Base-by-base conservation (phyloP, 2,113 vertebrate genomes). In the Toxotes chatareus region DNA sequence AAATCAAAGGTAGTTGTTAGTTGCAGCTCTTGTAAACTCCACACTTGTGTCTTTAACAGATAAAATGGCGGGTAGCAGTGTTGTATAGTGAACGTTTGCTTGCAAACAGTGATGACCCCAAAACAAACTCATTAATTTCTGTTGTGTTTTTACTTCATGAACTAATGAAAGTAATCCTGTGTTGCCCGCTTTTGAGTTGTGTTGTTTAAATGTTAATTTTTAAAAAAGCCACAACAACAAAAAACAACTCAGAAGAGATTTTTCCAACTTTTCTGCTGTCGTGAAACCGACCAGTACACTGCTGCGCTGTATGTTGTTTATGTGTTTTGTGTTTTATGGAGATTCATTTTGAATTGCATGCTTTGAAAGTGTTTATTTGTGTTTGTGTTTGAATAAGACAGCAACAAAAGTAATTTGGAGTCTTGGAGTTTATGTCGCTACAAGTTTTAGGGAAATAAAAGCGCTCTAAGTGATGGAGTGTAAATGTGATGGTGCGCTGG, bases 381-480 rank as follows among this genome's bases (percentile, higher is more conserved):
- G 84, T 91, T 92, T 91, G 88, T 79, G 80, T 92, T 90, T 83
- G 89, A 88, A 90, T 88, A 78, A 91, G 88, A 79, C 88, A 80
- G 87, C 87, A 86, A 85, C 90, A 91, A 87, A 91, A 80, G 89
- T 90, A 12, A 89, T 92, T 89, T 94, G 93, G 93, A 92, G 90
- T 93, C 94, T 93, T 93, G 93, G 94, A 94, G 95, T 96, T 96
- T 97, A 97, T 95, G 96, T 94, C 90, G 95, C 95, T 96, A 95
- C 92, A 92, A 94, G 94, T 95, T 95, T 94, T 84, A 1, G 92
- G 93, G 92, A 95, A 96, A 97, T 97, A 97, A 97, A 98, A 96
- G 94, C 79, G 94, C 96, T 97, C 94, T 12, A 95, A 92, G 96
- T 97, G 97, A 97, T 96, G 91, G 94, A 95, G 96, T 97, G 96